These are phyloP conservation scores for Limonius californicus DNA, from an alignment of 1,140 invertebrate species.

Conservation along the genomic window DNA sequence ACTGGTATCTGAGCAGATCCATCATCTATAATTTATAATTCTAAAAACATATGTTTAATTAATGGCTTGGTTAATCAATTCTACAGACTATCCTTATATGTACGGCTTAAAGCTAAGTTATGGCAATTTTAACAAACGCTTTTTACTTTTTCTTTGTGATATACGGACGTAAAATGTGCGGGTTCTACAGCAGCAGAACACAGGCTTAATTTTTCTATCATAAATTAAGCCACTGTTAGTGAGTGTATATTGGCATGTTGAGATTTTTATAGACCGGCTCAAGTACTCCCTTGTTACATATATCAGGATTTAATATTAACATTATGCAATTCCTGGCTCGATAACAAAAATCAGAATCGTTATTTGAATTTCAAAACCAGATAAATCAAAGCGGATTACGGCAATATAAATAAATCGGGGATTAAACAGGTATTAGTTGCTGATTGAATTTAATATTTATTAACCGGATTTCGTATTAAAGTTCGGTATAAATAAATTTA, in stretches of 20 bases:
- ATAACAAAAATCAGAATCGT: constrained; percentile 13
- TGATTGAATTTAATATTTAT: constrained; percentile 28
- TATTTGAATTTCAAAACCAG: constrained; percentile 26
- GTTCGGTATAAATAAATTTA: constrained; percentile 3
- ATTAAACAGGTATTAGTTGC: constrained; percentile 25
- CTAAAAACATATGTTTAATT: constrained; percentile 24
- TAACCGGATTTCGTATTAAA: background rate
- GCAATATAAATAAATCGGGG: constrained; percentile 10
- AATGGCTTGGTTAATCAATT: constrained; percentile 11
- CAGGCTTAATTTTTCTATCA: background rate
- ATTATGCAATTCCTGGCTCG: constrained; percentile 20
- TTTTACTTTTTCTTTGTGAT: background rate
- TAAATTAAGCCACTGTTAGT: background rate
- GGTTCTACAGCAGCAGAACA: background rate
- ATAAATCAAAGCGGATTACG: constrained; percentile 24
- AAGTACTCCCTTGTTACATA: constrained; percentile 22
- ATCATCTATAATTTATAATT: constrained; percentile 24
- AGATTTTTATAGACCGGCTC: background rate
- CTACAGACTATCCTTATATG: constrained; percentile 7
- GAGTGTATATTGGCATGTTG: background rate
- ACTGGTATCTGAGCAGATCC: constrained; percentile 15
- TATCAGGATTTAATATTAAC: constrained; percentile 20
- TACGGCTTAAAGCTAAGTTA: background rate
- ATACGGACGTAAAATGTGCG: background rate
- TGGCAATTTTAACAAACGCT: background rate